phyloP scores from a whole-genome alignment of 1,140 invertebrate species.

The Ceratitis capitata region DNA sequence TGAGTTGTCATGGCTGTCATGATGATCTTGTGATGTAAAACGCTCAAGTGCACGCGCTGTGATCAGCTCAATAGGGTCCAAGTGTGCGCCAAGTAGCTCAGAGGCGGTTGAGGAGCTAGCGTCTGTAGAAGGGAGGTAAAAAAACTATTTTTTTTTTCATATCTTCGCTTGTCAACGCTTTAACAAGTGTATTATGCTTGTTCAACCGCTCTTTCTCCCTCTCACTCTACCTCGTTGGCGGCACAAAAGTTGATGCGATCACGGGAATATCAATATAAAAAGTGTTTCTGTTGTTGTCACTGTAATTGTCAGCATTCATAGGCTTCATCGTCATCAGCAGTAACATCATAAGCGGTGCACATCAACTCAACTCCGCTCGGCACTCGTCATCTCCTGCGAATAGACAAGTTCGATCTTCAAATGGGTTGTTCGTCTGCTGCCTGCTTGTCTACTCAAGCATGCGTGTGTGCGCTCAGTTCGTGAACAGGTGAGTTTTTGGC shows the following conservation, averaged over 20 bases:
- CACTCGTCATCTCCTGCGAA: not conserved
- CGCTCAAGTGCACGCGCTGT: not conserved
- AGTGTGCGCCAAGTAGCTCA: constrained; percentile 13
- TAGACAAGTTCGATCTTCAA: not conserved
- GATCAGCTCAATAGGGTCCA: constrained; percentile 4
- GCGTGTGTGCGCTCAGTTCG: not conserved
- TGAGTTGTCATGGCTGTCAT: constrained; percentile 30
- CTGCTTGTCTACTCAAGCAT: not conserved
- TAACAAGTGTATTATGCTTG: constrained; percentile 21
- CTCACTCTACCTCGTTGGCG: not conserved
- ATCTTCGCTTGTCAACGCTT: not conserved
- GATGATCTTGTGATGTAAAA: constrained; percentile 26
- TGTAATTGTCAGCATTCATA: constrained; percentile 14
- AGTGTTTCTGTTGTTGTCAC: constrained; percentile 5
- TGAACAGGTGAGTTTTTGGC: not conserved
- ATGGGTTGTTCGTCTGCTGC: not conserved
- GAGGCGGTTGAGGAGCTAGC: not conserved
- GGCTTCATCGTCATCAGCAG: not conserved
- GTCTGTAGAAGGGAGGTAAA: no score
- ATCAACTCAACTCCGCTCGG: not conserved
- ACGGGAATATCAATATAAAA: no score
- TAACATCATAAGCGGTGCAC: no score
- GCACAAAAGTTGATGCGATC: no score
- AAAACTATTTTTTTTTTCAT: no score
- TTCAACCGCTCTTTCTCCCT: not conserved